phyloP scores from a whole-genome alignment of 2,888 invertebrate genomes.

The Drosophila mimica region DNA sequence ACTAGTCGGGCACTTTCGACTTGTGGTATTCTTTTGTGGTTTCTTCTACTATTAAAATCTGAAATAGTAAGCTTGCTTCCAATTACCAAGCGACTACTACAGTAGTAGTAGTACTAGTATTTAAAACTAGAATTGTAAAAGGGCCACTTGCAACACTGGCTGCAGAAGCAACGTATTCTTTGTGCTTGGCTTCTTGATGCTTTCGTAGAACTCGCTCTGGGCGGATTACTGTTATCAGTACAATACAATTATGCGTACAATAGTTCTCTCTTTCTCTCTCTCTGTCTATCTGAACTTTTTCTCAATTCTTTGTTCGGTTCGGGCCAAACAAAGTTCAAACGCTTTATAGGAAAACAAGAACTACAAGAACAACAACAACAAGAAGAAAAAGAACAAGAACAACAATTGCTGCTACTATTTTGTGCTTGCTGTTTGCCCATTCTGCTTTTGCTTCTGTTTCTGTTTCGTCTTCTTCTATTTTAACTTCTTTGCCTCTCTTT shows the following conservation, averaged over 20 bases:
- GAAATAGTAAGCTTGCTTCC: conserved; percentile 8
- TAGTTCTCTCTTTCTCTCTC: conserved; percentile 3
- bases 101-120: not conserved
- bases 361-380: conserved; percentile 22
- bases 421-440: conserved; percentile 15
- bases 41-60: not conserved
- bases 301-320: conserved; percentile 25
- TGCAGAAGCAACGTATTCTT: not conserved
- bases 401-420: conserved; percentile 25
- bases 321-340: conserved; percentile 42
- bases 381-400: conserved; percentile 21
- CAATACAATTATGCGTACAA: conserved; percentile 20
- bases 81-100: conserved; percentile 12
- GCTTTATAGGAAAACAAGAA: conserved; percentile 37
- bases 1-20: not conserved
- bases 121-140: not conserved
- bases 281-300: not conserved
- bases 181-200: conserved; percentile 2
- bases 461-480: conserved; percentile 8
- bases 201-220: conserved; percentile 24
- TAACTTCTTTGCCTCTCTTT: conserved; percentile 4
- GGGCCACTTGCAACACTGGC: conserved; percentile 11
- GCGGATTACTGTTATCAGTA: conserved; percentile 55
- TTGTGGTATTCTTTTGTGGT: not conserved
- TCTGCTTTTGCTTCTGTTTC: conserved; percentile 18